These are phyloP conservation scores for Echinarachnius parma DNA, from an alignment of 53 echinoderm and acorn worm genomes.

Conservation along the genomic window DNA sequence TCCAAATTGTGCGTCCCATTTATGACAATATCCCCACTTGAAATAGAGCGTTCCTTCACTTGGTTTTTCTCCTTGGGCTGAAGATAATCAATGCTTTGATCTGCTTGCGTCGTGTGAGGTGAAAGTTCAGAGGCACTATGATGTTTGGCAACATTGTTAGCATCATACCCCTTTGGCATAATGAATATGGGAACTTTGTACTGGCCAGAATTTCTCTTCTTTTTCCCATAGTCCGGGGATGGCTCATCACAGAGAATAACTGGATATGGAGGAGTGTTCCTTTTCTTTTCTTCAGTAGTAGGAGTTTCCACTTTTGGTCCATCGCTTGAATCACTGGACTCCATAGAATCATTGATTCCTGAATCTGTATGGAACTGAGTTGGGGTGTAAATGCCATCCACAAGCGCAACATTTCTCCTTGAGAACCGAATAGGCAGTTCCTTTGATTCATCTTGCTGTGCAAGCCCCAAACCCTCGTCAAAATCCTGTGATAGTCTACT, in stretches of 20 bases:
- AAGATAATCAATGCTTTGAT: conserved; percentile 28
- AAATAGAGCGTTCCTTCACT: not conserved
- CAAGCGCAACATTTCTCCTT: conserved; percentile 51
- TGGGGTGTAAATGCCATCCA: conserved; percentile 52
- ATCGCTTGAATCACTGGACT: conserved; percentile 41
- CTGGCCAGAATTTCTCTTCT: conserved; percentile 65
- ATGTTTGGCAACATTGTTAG: conserved; percentile 15
- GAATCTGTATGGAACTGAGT: conserved; percentile 31
- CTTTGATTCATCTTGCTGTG: conserved; percentile 22
- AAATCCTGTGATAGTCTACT: conserved; percentile 23
- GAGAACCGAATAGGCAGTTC: conserved; percentile 32
- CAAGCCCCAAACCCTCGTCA: conserved; percentile 30
- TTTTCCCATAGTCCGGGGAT: conserved; percentile 34
- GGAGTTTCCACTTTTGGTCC: conserved; percentile 25
- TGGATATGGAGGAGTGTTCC: conserved; percentile 64
- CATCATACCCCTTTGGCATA: conserved; percentile 65
- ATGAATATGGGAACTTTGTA: conserved; percentile 97
- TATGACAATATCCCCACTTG: not conserved
- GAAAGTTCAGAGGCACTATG: not conserved
- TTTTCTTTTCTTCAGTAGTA: conserved; percentile 22
- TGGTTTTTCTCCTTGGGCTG: conserved; percentile 18
- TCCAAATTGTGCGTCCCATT: not conserved
- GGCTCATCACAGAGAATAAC: conserved; percentile 62
- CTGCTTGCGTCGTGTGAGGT: not conserved
- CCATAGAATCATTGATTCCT: conserved; percentile 40